Base-by-base conservation (phyloP, 1,140 invertebrate genomes). In the Hermatobates lingyangjiaoensis region DNA sequence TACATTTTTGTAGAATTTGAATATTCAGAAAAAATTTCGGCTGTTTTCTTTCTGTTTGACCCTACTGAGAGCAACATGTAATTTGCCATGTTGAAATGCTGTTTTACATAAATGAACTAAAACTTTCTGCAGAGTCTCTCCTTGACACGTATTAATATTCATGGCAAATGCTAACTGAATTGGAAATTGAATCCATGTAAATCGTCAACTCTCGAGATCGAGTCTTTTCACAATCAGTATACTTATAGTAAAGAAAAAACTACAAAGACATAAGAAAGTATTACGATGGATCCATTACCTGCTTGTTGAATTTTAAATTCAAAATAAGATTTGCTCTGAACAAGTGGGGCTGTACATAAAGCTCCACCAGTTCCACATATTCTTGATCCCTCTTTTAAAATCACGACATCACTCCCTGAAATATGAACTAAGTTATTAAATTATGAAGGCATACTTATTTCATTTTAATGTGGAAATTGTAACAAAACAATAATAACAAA, bases 241-340 rank as follows among this genome's bases (percentile, higher is more conserved):
- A 10, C n/a, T n/a, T 34, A n/a, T 10, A 34, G n/a, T 34, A n/a
- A n/a, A 34, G 30, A 10, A 34, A 10, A n/a, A 34, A 34, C 7
- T 34, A 34, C 7, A 10, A 34, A 34, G 7, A 34, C 7, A 34
- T 34, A n/a, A n/a, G n/a, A n/a, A n/a, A n/a, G n/a, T n/a, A n/a
- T n/a, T 34, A 34, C 7, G 7, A 10, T n/a, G n/a, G 7, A n/a
- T n/a, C n/a, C n/a, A 5, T 42, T 42, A 42, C 92, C 93, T 59
- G 83, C 80, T 64, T 97, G 92, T 67, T 97, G 93, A 53, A 98
- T 69, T 72, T 98, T 97, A 2, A 96, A 84, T 76, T 99, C 94
- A 72, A 98, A 99, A 68, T 97, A 99, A 15, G 92, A 87, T 73
- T 99, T 98, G 58, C 93, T 95, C 67, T 99, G 95, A 14, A 88